Percentiles rank a stretch among this genome's conserved stretches.
Evolutionary conservation across 2,113 vertebrate genomes (phyloP).

Genomic region (Beaufortia kweichowensis): DNA sequence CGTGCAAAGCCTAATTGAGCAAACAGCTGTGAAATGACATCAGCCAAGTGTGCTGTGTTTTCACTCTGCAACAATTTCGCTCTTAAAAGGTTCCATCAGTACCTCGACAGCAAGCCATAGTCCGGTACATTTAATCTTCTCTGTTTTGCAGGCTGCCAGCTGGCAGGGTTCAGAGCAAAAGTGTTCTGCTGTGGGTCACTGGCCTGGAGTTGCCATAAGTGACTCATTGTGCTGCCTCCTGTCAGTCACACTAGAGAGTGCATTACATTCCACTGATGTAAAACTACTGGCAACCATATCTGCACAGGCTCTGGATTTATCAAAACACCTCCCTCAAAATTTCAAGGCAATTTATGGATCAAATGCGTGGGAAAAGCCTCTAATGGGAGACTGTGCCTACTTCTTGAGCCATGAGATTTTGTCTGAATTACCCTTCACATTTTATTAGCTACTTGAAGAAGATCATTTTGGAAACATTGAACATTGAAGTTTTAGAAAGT

Average conservation of each 20-base stretch:
- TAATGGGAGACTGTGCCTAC: not conserved
- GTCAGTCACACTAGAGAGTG: constrained; percentile 48
- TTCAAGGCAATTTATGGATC: constrained; percentile 30
- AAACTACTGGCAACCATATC: constrained; percentile 29
- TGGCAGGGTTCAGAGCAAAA: constrained; percentile 51
- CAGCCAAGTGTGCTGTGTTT: constrained; percentile 62
- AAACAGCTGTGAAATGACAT: constrained; percentile 71
- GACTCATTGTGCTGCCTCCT: constrained; percentile 40
- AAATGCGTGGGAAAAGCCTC: constrained; percentile 35
- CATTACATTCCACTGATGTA: constrained; percentile 44
- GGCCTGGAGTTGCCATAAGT: constrained; percentile 45
- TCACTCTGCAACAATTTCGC: constrained; percentile 58
- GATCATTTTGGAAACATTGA: constrained; percentile 44
- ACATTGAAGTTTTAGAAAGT: constrained; percentile 22
- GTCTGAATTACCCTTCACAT: constrained; percentile 28
- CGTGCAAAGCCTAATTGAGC: constrained; percentile 38
- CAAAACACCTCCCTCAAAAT: constrained; percentile 39
- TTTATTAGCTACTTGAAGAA: constrained; percentile 19
- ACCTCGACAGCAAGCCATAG: constrained; percentile 60
- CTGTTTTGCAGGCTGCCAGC: constrained; percentile 53
- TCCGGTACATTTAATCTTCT: constrained; percentile 62
- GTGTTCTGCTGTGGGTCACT: constrained; percentile 39
- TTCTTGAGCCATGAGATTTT: constrained; percentile 8
- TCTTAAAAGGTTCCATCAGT: constrained; percentile 70
- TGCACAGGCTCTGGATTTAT: not conserved